Percentiles rank a stretch among this genome's conserved stretches.
Conservation (phyloP, 2,797 vertebrate genomes). For the Holocentrus rufus region DNA sequence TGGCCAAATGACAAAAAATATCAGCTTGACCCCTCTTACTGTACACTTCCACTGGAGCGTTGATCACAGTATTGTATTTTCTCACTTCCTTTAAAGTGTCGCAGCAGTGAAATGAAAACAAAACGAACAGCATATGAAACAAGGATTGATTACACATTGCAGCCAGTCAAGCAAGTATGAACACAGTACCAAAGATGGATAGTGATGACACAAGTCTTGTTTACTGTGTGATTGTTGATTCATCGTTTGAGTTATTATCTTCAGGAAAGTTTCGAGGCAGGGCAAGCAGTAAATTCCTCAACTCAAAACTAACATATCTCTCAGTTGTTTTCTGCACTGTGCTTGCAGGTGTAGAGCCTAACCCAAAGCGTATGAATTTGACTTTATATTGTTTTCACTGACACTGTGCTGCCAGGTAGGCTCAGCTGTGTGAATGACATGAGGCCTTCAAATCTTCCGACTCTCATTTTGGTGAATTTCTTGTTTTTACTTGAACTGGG, state of each 20-base stretch:
- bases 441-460: slow-evolving; percentile 40
- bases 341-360: slow-evolving; percentile 5
- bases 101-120: background rate
- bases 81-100: background rate
- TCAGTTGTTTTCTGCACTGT: background rate
- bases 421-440: slow-evolving; percentile 20
- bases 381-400: slow-evolving; percentile 5
- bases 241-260: background rate
- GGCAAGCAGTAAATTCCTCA: slow-evolving; percentile 4
- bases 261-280: background rate
- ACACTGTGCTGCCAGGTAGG: background rate
- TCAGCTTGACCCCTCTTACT: background rate
- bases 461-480: slow-evolving; percentile 30
- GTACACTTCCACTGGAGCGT: background rate
- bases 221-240: slow-evolving; percentile 1
- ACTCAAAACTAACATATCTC: background rate
- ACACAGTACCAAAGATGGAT: background rate
- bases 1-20: background rate
- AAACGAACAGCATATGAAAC: background rate
- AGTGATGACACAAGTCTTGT: background rate
- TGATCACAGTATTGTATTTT: slow-evolving; percentile 1
- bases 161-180: slow-evolving; percentile 3
- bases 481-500: slow-evolving; percentile 16
- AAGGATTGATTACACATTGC: slow-evolving; percentile 4
- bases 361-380: slow-evolving; percentile 22